Evolutionary conservation across 2,888 invertebrate species (phyloP), one percentile per base, ranked within the genome.

Genomic region (Stictocephala bisonia): DNA sequence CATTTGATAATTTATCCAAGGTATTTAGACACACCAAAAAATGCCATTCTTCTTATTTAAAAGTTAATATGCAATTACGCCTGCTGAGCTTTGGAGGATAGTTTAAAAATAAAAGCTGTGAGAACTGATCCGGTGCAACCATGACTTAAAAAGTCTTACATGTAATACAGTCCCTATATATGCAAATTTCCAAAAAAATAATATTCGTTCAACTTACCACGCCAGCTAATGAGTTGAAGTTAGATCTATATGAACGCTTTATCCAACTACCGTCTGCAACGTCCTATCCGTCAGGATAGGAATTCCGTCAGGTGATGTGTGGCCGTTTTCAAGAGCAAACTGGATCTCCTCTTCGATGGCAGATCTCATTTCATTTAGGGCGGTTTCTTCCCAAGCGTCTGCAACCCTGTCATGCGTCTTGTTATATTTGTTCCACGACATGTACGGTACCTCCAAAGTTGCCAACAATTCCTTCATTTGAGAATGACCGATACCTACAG

Each of bases 231-330:
- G 76, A 41, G 24, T 74, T 75, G 60, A 73, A 77, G 44, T 77
- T 76, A 18, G 73, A 66, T 20, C 71, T 50, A 44, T 80, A 79
- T 1, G 79, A 80, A 15, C 80, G 58, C 73, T 80, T 80, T 13
- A 71, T 71, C 80, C 79, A 81, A 20, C 78, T 79, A 22, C 80
- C 80, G 71, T 80, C 79, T 44, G 76, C 79, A 50, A 81, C 75
- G 20, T 81, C n/a, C n/a, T n/a, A n/a, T n/a, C 80, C n/a, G 79
- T 77, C 24, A 80, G 78, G 24, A 72, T 70, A 18, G 78, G 75
- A 15, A 68, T 56, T 7, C 77, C 79, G 31, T 80, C 74, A 13
- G 29, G 51, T 64, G 77, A 76, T 7, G 80, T 67, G 41, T 79
- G 66, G 0, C 79, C 79, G 27, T 50, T n/a, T 60, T 78, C 77